Percentiles rank a stretch among this genome's conserved stretches.
Conservation (phyloP, 2,888 invertebrate genomes). For the Melanchra persicariae region DNA sequence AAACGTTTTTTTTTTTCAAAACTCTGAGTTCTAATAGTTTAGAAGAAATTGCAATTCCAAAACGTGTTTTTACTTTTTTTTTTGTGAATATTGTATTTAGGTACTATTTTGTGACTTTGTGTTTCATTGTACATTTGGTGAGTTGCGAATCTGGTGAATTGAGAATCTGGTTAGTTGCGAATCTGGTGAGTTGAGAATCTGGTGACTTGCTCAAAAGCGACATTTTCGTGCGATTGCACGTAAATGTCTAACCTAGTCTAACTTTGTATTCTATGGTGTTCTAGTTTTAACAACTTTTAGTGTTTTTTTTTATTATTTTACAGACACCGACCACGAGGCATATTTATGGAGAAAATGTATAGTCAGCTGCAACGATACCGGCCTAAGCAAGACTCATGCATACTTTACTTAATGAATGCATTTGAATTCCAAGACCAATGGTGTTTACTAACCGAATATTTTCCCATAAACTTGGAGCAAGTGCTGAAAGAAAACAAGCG, state of each 20-base stretch:
- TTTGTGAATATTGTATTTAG: too few species aligned
- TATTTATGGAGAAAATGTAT: slow-evolving; percentile 67
- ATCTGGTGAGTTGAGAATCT: too few species aligned
- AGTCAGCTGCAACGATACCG: slow-evolving; percentile 67
- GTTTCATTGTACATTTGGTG: too few species aligned
- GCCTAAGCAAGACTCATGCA: slow-evolving; percentile 66
- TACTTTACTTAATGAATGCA: slow-evolving; percentile 66
- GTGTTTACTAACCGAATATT: slow-evolving; percentile 80
- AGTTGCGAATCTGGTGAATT: too few species aligned
- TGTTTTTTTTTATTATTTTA: slow-evolving; percentile 6
- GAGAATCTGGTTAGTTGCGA: too few species aligned
- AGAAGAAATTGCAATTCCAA: too few species aligned
- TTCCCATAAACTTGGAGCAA: slow-evolving; percentile 74
- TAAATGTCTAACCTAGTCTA: too few species aligned
- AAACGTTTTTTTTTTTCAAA: too few species aligned
- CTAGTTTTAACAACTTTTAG: not conserved
- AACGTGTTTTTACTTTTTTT: too few species aligned
- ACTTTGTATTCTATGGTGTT: not conserved
- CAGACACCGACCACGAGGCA: slow-evolving; percentile 8
- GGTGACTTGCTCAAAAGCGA: too few species aligned
- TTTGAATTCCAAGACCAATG: slow-evolving; percentile 66
- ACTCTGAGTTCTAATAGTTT: too few species aligned
- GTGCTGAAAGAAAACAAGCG: slow-evolving; percentile 61
- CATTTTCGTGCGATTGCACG: not conserved
- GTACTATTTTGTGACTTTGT: too few species aligned